Evolutionary conservation across 64 coral and sea anemone genomes (phyloP).

Genomic region (Pocillopora damicornis): DNA sequence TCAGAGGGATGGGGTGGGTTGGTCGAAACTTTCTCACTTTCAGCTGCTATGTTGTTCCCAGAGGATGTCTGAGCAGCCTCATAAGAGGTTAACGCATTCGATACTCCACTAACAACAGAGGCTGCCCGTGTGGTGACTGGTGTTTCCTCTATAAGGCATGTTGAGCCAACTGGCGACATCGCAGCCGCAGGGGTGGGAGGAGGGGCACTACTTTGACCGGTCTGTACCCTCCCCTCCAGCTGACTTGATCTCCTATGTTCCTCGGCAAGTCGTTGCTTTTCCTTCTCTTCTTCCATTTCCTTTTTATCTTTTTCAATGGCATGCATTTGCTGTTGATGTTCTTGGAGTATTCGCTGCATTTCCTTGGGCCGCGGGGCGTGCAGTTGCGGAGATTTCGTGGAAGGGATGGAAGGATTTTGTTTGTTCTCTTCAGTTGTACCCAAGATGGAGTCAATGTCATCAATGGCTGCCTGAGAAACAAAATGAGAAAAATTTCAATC

Average conservation of each 20-base stretch:
- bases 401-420: slow-evolving; percentile 23
- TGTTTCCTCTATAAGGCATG: background rate
- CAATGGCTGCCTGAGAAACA: slow-evolving; percentile 69
- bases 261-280: slow-evolving; percentile 37
- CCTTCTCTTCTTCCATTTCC: slow-evolving; percentile 78
- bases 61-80: background rate
- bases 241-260: slow-evolving; percentile 9
- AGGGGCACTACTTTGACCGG: slow-evolving; percentile 48
- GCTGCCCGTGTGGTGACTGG: background rate
- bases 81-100: background rate
- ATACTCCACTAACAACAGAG: background rate
- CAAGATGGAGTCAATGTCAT: slow-evolving; percentile 90
- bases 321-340: slow-evolving; percentile 86
- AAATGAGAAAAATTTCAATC: background rate
- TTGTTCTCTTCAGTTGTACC: slow-evolving; percentile 91
- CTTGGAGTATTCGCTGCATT: slow-evolving; percentile 88
- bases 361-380: slow-evolving; percentile 92
- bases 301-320: slow-evolving; percentile 80
- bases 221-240: slow-evolving; percentile 1
- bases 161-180: slow-evolving; percentile 40
- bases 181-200: slow-evolving; percentile 54
- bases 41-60: background rate
- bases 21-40: background rate
- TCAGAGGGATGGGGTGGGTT: background rate
- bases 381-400: slow-evolving; percentile 71